Conservation (phyloP, 2,113 vertebrate species). For the Charadrius vociferus region DNA sequence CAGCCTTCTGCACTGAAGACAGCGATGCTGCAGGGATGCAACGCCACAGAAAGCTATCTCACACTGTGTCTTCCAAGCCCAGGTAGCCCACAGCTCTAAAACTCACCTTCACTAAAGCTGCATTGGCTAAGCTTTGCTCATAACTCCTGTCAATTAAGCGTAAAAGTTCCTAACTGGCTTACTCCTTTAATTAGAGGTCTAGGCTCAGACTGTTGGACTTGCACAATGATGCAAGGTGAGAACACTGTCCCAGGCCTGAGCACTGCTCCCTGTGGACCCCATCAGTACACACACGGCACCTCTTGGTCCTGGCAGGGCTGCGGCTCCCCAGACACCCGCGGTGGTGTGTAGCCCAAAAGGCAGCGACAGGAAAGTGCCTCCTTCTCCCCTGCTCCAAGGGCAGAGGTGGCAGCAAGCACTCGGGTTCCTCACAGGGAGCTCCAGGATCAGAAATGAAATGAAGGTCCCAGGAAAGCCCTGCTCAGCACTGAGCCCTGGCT, state of each 20-base stretch:
- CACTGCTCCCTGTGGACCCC: background rate
- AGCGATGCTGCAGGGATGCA: background rate
- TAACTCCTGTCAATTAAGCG: background rate
- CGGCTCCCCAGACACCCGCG: background rate
- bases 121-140: background rate
- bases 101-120: background rate
- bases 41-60: background rate
- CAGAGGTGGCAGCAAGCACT: background rate
- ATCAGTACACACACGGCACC: background rate
- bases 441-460: background rate
- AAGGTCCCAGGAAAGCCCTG: background rate
- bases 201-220: background rate
- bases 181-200: background rate
- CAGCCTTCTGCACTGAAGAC: background rate
- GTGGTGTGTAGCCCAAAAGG: background rate
- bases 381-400: background rate
- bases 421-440: background rate
- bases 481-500: background rate
- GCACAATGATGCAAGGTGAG: background rate
- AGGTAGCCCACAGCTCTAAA: background rate
- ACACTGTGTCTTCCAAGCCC: background rate
- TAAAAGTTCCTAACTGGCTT: background rate
- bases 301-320: background rate
- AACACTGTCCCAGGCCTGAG: background rate
- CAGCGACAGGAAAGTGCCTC: background rate